Percentiles rank a stretch among this genome's conserved stretches.
Conservation (phyloP, 2,888 invertebrate genomes). For the Melieria omissa region DNA sequence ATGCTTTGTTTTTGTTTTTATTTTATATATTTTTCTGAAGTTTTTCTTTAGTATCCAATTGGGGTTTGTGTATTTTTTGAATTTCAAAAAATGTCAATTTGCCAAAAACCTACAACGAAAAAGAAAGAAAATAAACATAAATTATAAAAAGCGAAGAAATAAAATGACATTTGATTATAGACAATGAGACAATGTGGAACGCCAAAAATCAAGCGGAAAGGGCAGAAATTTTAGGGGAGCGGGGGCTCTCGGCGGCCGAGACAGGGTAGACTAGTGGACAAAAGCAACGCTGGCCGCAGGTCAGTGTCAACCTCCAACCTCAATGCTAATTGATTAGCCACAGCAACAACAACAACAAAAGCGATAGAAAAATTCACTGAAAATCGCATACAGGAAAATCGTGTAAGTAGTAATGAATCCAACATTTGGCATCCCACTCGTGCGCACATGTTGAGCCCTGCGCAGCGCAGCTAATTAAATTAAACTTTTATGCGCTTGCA, state of each 20-base stretch:
- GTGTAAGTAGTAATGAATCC: too few relatives aligned
- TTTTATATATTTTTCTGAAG: slow-evolving; percentile 21
- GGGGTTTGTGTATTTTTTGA: slow-evolving; percentile 38
- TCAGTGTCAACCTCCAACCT: too few relatives aligned
- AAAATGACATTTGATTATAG: slow-evolving; percentile 20
- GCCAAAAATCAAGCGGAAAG: not conserved
- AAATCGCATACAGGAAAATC: too few relatives aligned
- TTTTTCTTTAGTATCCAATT: slow-evolving; percentile 24
- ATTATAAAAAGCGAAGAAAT: slow-evolving; percentile 34
- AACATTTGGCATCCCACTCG: too few relatives aligned
- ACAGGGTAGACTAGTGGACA: not conserved
- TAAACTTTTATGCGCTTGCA: too few relatives aligned
- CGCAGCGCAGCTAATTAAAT: too few relatives aligned
- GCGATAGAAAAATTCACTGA: too few relatives aligned
- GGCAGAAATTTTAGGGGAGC: not conserved
- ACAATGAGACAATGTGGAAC: not conserved
- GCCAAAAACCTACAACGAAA: slow-evolving; percentile 51
- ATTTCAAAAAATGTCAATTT: slow-evolving; percentile 45
- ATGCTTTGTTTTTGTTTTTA: slow-evolving; percentile 26
- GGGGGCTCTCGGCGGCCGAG: not conserved
- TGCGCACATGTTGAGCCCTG: too few relatives aligned
- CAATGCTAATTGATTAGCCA: too few relatives aligned
- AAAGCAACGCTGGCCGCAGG: too few relatives aligned
- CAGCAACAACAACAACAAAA: too few relatives aligned
- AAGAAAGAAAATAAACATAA: slow-evolving; percentile 40